Percentiles rank a stretch among this genome's conserved stretches.
phyloP scores from a whole-genome alignment of 2,888 invertebrate species.

The Nephrotoma guestfalica region DNA sequence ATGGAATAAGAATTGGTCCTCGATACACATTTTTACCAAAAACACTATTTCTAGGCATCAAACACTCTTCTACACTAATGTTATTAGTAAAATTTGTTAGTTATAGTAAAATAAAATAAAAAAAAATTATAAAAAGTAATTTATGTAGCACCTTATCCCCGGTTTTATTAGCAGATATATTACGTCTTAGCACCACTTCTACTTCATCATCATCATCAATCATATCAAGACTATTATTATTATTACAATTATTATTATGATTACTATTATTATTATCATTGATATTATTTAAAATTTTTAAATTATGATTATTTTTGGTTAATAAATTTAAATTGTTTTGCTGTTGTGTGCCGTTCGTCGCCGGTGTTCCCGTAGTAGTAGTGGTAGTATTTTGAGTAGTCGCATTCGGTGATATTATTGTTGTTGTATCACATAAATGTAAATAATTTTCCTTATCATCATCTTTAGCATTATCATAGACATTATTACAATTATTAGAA shows the following conservation, averaged over 20 bases:
- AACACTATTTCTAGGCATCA: neutral
- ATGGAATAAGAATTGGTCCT: neutral
- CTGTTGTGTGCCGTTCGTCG: neutral
- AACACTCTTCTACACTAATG: neutral
- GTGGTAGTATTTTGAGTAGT: slow-evolving; percentile 7
- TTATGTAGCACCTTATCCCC: slow-evolving; percentile 12
- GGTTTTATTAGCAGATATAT: slow-evolving; percentile 17
- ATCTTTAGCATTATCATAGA: slow-evolving; percentile 4
- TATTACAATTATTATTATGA: slow-evolving; percentile 5
- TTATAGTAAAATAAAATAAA: neutral
- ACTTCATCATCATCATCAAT: slow-evolving; percentile 17
- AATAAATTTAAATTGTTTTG: slow-evolving; percentile 1
- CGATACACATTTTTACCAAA: neutral
- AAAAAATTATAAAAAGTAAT: neutral
- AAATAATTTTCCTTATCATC: slow-evolving; percentile 5
- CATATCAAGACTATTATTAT: slow-evolving; percentile 5
- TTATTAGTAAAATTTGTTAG: neutral
- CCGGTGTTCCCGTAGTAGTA: slow-evolving; percentile 5
- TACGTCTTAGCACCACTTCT: slow-evolving; percentile 17
- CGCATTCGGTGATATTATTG: neutral
- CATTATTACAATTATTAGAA: neutral
- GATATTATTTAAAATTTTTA: slow-evolving; percentile 1
- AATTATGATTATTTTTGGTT: slow-evolving; percentile 1
- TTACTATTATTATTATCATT: slow-evolving; percentile 4
- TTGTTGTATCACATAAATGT: slow-evolving; percentile 6